A percentile compares a stretch with the other conserved stretches of the same genome.
Evolutionary conservation across 2,797 vertebrate genomes (phyloP).

Genomic region (Alca torda): DNA sequence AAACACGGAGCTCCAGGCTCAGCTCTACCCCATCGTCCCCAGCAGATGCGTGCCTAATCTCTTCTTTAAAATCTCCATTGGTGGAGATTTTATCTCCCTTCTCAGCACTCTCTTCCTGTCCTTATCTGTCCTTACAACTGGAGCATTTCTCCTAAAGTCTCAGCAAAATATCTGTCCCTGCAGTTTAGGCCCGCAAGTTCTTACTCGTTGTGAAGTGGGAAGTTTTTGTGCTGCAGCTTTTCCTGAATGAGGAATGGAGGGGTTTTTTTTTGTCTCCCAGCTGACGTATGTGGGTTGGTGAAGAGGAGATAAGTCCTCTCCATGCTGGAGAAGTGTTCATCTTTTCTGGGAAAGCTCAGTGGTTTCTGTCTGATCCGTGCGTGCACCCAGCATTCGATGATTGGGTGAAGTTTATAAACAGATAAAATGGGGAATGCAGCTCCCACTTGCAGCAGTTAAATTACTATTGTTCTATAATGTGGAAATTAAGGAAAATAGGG

Average conservation of each 20-base stretch:
- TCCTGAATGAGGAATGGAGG: background rate
- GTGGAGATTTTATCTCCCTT: background rate
- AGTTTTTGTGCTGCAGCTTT: background rate
- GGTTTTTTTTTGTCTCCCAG: background rate
- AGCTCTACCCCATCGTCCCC: background rate
- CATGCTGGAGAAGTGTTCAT: background rate
- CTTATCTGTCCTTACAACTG: background rate
- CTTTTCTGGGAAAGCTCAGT: background rate
- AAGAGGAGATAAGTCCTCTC: background rate
- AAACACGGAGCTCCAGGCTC: background rate
- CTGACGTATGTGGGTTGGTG: background rate
- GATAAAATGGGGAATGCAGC: background rate
- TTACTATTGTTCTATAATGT: background rate
- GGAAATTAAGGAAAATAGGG: background rate
- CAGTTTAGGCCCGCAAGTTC: background rate
- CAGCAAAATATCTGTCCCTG: background rate
- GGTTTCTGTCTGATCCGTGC: background rate
- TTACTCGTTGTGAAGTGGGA: background rate
- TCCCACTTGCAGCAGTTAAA: background rate
- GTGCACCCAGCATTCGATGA: rapidly evolving
- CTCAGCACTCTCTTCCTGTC: background rate
- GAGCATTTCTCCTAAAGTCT: background rate
- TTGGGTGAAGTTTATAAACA: background rate
- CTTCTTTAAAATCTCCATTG: background rate
- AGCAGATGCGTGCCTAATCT: background rate